Percentiles rank a stretch among this genome's conserved stretches.
These are phyloP conservation scores for Carassius auratus DNA, from an alignment of 2,113 vertebrate species.

Conservation along the genomic window DNA sequence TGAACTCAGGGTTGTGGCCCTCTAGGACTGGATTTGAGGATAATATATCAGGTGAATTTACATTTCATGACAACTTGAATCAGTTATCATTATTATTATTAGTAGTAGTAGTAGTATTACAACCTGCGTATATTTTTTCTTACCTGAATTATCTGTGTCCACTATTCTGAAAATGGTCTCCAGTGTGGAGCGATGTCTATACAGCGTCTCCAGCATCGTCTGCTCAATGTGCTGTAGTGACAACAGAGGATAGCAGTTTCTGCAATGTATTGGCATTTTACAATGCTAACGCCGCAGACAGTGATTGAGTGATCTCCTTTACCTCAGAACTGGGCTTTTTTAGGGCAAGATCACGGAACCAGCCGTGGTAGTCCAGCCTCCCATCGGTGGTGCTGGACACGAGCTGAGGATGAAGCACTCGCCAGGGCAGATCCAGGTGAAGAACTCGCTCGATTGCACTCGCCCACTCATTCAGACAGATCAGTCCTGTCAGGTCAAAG, in stretches of 20 bases:
- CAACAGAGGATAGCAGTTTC: neutral
- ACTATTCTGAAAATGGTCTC: constrained; percentile 96
- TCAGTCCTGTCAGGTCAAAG: constrained; percentile 58
- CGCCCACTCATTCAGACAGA: constrained; percentile 83
- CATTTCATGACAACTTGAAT: neutral
- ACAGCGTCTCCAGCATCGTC: constrained; percentile 87
- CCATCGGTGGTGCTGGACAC: constrained; percentile 60
- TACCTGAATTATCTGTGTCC: constrained; percentile 90
- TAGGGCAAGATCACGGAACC: constrained; percentile 76
- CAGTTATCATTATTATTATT: neutral
- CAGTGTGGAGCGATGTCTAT: constrained; percentile 88
- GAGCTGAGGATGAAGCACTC: constrained; percentile 83
- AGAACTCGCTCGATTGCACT: constrained; percentile 82
- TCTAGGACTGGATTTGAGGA: too few species aligned
- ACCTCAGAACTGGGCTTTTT: constrained; percentile 70
- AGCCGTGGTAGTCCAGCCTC: constrained; percentile 70
- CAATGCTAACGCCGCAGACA: too few species aligned
- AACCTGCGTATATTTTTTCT: neutral
- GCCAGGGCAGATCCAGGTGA: constrained; percentile 85
- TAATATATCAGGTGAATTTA: too few species aligned
- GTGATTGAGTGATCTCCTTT: constrained; percentile 18
- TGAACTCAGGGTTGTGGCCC: too few species aligned
- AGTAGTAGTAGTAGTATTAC: too few species aligned
- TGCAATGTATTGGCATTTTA: neutral
- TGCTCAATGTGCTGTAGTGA: constrained; percentile 84